phyloP scores from a whole-genome alignment of 2,113 vertebrate species.

The Pelmatolapia mariae region DNA sequence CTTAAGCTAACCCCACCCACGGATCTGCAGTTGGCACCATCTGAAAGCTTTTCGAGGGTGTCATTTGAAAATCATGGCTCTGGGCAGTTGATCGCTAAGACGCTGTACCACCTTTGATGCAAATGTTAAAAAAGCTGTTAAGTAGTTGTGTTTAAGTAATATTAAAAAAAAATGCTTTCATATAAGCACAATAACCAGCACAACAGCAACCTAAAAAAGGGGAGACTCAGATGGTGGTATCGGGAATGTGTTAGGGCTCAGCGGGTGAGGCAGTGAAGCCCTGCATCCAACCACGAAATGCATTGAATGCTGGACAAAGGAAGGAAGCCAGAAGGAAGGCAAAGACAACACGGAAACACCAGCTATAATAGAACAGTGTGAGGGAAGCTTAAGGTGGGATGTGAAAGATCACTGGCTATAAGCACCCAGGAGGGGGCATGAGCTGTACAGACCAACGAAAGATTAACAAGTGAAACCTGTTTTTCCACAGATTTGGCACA shows the following conservation, averaged over 20 bases:
- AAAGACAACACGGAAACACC: conserved; percentile 16
- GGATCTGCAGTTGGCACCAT: conserved; percentile 16
- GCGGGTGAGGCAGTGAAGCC: background rate
- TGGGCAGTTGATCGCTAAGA: background rate
- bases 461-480: conserved; percentile 54
- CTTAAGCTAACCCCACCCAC: conserved; percentile 36
- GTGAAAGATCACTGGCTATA: conserved; percentile 32
- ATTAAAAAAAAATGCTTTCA: background rate
- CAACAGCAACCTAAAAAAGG: background rate
- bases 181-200: background rate
- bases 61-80: conserved; percentile 1
- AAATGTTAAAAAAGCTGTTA: background rate
- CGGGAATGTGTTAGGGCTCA: background rate
- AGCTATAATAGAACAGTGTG: conserved; percentile 34
- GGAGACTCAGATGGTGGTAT: background rate
- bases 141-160: background rate
- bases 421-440: conserved; percentile 29
- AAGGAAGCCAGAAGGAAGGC: background rate
- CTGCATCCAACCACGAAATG: background rate
- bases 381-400: conserved; percentile 47
- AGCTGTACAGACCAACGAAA: conserved; percentile 21
- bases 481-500: conserved; percentile 46
- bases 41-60: conserved; percentile 30
- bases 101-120: background rate
- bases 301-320: background rate